These are phyloP conservation scores for Camponotus floridanus DNA, from an alignment of 1,140 invertebrate genomes.

Conservation along the genomic window DNA sequence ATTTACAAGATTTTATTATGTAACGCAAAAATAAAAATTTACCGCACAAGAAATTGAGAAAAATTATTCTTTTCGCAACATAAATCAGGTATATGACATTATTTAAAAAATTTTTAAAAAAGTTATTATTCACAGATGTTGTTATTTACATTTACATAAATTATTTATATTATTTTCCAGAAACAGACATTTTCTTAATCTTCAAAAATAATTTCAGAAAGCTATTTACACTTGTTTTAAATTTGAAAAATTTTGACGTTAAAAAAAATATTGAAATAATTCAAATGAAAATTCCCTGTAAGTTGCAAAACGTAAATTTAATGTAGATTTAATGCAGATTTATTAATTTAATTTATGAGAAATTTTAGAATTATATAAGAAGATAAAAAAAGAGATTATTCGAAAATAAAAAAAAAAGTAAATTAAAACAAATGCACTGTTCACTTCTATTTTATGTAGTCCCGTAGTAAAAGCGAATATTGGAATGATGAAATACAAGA, in stretches of 20 bases:
- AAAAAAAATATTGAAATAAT: too few species aligned
- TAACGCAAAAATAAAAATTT: neutral
- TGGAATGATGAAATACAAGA: neutral
- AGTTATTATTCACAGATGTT: neutral
- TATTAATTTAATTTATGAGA: neutral
- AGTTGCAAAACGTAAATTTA: neutral
- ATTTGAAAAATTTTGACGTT: too few species aligned
- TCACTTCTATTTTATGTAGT: neutral
- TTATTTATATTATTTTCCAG: too few species aligned
- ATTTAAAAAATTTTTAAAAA: neutral
- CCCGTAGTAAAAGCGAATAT: conserved; percentile 20
- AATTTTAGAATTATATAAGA: neutral
- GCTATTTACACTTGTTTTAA: too few species aligned
- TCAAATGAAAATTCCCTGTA: neutral
- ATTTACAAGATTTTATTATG: neutral
- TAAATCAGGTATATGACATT: neutral
- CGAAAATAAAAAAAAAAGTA: neutral
- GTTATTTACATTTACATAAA: too few species aligned
- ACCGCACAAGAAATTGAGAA: neutral
- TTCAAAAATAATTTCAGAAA: too few species aligned
- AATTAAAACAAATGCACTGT: neutral
- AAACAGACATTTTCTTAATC: too few species aligned
- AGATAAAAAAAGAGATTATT: neutral
- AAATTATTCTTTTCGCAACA: neutral
- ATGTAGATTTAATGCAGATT: neutral